Evolutionary conservation across 2,113 vertebrate genomes (phyloP), one percentile per base, ranked within the genome.

Genomic region (Callocephalon fimbriatum): DNA sequence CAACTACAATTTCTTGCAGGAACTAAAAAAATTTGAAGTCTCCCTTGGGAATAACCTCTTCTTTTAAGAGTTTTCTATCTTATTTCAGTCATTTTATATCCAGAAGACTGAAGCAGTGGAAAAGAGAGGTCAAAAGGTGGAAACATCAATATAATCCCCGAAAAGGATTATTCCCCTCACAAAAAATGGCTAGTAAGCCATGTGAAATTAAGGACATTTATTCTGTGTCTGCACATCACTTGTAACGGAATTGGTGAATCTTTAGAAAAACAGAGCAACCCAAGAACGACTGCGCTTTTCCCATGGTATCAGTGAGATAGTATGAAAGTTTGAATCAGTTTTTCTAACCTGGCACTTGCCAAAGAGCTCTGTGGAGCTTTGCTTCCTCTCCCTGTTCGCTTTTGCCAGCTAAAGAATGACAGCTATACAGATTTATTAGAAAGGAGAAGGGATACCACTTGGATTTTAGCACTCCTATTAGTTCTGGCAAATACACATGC

Each of bases 151-250:
- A 88, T 86, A 96, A 96, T 95, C 83, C 88, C 76, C 72, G 86
- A 96, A 92, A 90, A 95, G 65, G 86, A 93, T 95, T 93, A 96
- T 50, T 93, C 68, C 67, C 44, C 72, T 84, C 67, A 86, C 65
- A 88, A 83, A 83, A 92, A 93, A 88, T 61, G 82, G 71, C 75
- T 93, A 90, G 54, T 67, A 95, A 25, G 76, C 93, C 75, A 93
- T 59, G 59, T 92, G 90, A 96, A 97, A 97, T 96, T 95, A 96
- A 97, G 75, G 80, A 84, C 94, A 93, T 90, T 97, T 44, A 84
- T 93, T 93, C 45, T 81, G 44, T 88, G 92, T 75, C 92, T 77
- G 79, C 81, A 78, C 51, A 92, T 84, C 88, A 63, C 59, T 96
- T 80, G 59, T 54, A 96, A 90, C 48, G 40, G 78, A 86, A 90